These are phyloP conservation scores for Phoxinus dragarum DNA, from an alignment of 2,797 vertebrate genomes.

Conservation along the genomic window DNA sequence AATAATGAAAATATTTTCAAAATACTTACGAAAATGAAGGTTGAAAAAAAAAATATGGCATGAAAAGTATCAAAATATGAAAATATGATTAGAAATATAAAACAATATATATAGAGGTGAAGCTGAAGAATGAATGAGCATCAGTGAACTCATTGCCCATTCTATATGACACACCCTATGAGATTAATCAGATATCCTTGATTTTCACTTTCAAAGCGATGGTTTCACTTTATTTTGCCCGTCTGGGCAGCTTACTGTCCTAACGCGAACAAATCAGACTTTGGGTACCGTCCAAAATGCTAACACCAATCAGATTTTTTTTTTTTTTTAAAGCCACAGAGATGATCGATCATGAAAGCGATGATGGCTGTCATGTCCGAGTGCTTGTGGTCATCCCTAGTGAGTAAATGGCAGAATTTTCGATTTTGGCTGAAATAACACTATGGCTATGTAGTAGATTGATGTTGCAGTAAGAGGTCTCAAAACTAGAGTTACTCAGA, in stretches of 20 bases:
- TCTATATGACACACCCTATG: neutral
- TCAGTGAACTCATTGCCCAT: neutral
- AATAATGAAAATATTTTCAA: too few relatives aligned
- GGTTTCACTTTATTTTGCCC: neutral
- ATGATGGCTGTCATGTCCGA: too few relatives aligned
- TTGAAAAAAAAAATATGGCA: too few relatives aligned
- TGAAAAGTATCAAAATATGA: neutral
- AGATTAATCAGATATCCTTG: too few relatives aligned
- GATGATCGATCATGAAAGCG: neutral
- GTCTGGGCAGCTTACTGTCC: neutral
- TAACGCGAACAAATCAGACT: neutral
- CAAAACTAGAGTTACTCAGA: neutral
- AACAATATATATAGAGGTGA: neutral
- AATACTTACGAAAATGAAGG: neutral
- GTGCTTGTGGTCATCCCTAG: neutral
- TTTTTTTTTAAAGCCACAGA: neutral
- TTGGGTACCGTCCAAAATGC: neutral
- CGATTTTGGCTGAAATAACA: neutral
- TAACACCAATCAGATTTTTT: neutral
- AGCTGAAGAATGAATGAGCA: neutral
- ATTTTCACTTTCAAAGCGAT: neutral
- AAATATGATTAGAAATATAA: neutral
- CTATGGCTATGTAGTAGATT: neutral
- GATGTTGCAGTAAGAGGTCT: neutral
- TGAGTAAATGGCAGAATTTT: neutral